Base-by-base conservation (phyloP, 2,113 vertebrate genomes). In the Cettia cetti region DNA sequence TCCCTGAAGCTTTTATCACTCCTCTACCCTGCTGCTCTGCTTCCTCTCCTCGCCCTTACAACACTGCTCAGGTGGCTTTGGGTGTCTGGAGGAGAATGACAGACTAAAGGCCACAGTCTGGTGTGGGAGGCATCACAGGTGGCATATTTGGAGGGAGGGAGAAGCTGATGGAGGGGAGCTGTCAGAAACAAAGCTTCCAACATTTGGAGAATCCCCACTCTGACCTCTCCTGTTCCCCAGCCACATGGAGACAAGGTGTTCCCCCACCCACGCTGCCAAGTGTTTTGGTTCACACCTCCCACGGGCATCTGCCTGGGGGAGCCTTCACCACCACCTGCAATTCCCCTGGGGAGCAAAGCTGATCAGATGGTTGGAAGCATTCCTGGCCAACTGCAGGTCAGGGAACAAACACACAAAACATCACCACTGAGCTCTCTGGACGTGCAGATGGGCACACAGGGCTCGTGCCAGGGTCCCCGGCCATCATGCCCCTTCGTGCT, bases 251-350 rank as follows among this genome's bases (percentile, higher is more conserved):
- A 81, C 64, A 75, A 89, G 80, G 74, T 81, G 71, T 82, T 86
- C 57, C 20, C 59, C 31, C 4, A 11, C 74, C 26, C 76, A 66
- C 64, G 2, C 39, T 81, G 35, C 40, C 4, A 1, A 50, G 40
- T 59, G 84, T 82, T 92, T 84, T 61, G 76, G 74, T 75, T 94
- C 83, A 89, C 82, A 75, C 57, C 44, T 86, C 68, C 63, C 50
- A 37, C 16, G 1, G 64, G 75, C 59, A 57, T 61, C 82, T 86
- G 76, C 76, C 75, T 45, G 59, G 15, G 57, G 53, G 45, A 95
- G 79, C 63, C 81, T 17, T 26, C n/a, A 28, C 17, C 76, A 61
- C 27, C 16, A 8, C 66, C 70, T 7, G 40, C 53, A 84, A 21
- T 60, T 64, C 52, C 35, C 44, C 84, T 69, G 33, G 24, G 27